A percentile compares a stretch with the other conserved stretches of the same genome.
Evolutionary conservation across 1,140 invertebrate species (phyloP).

Genomic region (Hypothenemus hampei): DNA sequence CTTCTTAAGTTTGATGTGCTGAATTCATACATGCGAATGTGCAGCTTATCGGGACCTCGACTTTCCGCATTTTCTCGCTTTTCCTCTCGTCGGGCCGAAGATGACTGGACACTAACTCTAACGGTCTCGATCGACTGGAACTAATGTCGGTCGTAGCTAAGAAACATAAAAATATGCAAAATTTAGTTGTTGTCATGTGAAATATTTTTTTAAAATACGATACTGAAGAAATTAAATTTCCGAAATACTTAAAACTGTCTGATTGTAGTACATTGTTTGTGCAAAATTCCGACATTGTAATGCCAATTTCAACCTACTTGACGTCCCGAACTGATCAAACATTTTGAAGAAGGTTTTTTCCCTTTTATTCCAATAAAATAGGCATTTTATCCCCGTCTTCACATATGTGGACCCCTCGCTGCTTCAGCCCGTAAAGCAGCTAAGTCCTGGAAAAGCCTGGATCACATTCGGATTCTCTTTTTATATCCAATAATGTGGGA

Average conservation of each 20-base stretch:
- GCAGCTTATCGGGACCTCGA: slow-evolving; percentile 42
- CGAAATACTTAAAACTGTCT: too few species aligned
- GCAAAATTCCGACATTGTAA: too few species aligned
- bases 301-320: too few species aligned
- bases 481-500: slow-evolving; percentile 26
- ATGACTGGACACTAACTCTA: slow-evolving; percentile 16
- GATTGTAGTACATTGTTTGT: too few species aligned
- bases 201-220: too few species aligned
- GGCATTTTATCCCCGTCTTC: slow-evolving; percentile 8
- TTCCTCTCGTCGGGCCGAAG: slow-evolving; percentile 9
- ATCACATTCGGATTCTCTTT: slow-evolving; percentile 26
- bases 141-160: slow-evolving; percentile 5
- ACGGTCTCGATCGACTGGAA: slow-evolving; percentile 7
- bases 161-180: too few species aligned
- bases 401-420: slow-evolving; percentile 25
- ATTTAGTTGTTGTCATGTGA: too few species aligned
- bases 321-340: too few species aligned
- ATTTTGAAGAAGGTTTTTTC: not conserved
- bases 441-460: slow-evolving; percentile 28
- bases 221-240: too few species aligned
- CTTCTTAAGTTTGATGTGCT: slow-evolving; percentile 44
- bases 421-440: slow-evolving; percentile 12
- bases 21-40: slow-evolving; percentile 48
- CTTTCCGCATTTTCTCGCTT: slow-evolving; percentile 36
- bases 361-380: slow-evolving; percentile 15